A percentile compares a stretch with the other conserved stretches of the same genome.
Evolutionary conservation across 2,888 invertebrate genomes (phyloP).

Genomic region (Eilema depressum): DNA sequence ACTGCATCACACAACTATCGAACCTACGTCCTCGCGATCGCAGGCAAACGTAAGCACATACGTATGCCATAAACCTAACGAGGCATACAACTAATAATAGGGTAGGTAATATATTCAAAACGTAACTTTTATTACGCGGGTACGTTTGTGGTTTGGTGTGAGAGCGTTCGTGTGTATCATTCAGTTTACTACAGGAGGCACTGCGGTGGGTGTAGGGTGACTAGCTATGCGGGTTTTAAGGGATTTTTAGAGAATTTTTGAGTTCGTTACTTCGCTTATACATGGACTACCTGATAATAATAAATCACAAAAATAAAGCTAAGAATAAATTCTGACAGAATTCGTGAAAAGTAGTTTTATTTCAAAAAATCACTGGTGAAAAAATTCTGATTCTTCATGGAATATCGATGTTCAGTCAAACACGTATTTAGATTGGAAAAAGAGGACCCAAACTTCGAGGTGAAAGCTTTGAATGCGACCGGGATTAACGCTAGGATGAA

Average conservation of each 20-base stretch:
- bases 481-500: no score
- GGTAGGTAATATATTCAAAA: slow-evolving; percentile 17
- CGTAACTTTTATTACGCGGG: slow-evolving; percentile 34
- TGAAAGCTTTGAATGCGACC: no score
- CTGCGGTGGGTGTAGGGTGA: slow-evolving; percentile 17
- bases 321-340: no score
- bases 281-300: no score
- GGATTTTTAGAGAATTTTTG: background rate
- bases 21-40: background rate
- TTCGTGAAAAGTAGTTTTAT: no score
- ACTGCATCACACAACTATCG: background rate
- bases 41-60: background rate
- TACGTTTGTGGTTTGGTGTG: slow-evolving; percentile 43
- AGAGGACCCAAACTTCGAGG: no score
- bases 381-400: no score
- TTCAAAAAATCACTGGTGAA: no score
- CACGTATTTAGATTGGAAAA: no score
- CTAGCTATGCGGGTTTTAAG: background rate
- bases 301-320: no score
- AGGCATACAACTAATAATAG: slow-evolving; percentile 1
- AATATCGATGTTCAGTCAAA: no score
- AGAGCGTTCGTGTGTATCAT: slow-evolving; percentile 56
- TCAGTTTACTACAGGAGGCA: slow-evolving; percentile 44
- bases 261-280: no score
- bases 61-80: background rate